Evolutionary conservation across 2,797 vertebrate species (phyloP), one percentile per base, ranked within the genome.

Genomic region (Tachyglossus aculeatus): DNA sequence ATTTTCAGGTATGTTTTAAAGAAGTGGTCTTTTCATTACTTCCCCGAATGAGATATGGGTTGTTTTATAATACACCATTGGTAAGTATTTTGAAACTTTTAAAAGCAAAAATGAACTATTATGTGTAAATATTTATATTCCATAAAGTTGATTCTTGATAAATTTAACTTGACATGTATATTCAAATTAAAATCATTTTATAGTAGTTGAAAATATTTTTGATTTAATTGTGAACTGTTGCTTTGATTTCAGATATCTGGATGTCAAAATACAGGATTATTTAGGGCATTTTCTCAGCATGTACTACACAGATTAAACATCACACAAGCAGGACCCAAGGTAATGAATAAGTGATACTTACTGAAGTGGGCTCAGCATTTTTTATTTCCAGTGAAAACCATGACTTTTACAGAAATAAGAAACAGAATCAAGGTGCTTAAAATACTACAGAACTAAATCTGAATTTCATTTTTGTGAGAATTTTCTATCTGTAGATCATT

Each of bases 1-100:
- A 7, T 73, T 59, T 52, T 14, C 81, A 99, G 98, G 96, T 99
- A 7, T 99, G 98, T 88, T 98, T 99, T 78, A 96, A 91, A 78
- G 96, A 99, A 60, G 95, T 89, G 0, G 80, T 98, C 75, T 99
- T 99, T 89, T 96, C 98, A 0, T 85, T 99, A 48, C 94, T 98
- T 41, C 98, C 98, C 4, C 95, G 98, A 53, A 99, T 99, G 98
- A 90, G 96, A 51, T 98, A 98, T 0, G 98, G 98, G 18, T 91
- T 99, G 52, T 99, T 98, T 88, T 99, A 99, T 79, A 99, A 99
- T 84, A 99, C 97, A 0, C 98, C 98, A 13, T 79, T 99, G 81
- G 98, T 99, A 92, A 94, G 96, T 88, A 34, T 54, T 15, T 44
- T 50, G 27, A 1, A 1, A 39, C 36, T 33, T 9, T 14, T 59